Conservation (phyloP, 2,888 invertebrate species). For the Agrotis clavis region DNA sequence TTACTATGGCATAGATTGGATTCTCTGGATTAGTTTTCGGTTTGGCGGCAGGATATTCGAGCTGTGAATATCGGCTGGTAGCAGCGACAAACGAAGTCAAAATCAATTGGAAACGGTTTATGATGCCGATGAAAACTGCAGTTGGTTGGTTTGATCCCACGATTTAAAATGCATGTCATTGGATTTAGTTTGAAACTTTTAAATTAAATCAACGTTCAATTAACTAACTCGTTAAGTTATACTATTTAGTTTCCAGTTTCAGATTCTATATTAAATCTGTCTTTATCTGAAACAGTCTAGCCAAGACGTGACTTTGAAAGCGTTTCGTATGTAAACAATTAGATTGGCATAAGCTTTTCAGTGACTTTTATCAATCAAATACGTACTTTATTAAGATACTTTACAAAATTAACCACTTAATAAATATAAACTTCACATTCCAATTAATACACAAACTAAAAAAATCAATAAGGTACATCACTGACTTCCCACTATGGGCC, state of each 20-base stretch:
- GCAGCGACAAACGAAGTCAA: slow-evolving; percentile 5
- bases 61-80: slow-evolving; percentile 17
- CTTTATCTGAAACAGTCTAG: neutral
- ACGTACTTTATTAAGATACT: no score
- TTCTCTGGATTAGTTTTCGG: slow-evolving; percentile 28
- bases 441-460: no score
- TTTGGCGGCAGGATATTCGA: slow-evolving; percentile 19
- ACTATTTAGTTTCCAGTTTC: neutral
- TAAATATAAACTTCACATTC: no score
- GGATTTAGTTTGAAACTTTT: neutral
- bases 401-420: no score
- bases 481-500: no score
- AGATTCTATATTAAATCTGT: neutral
- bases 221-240: neutral
- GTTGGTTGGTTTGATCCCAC: neutral
- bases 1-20: slow-evolving; percentile 47
- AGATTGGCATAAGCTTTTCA: neutral
- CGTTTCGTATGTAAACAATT: neutral
- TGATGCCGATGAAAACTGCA: slow-evolving; percentile 1
- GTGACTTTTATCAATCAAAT: neutral
- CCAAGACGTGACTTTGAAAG: neutral
- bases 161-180: neutral
- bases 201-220: neutral
- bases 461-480: no score
- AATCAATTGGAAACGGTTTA: slow-evolving; percentile 33